Conservation (phyloP, 2,888 invertebrate genomes). For the Parelbella ahira region DNA sequence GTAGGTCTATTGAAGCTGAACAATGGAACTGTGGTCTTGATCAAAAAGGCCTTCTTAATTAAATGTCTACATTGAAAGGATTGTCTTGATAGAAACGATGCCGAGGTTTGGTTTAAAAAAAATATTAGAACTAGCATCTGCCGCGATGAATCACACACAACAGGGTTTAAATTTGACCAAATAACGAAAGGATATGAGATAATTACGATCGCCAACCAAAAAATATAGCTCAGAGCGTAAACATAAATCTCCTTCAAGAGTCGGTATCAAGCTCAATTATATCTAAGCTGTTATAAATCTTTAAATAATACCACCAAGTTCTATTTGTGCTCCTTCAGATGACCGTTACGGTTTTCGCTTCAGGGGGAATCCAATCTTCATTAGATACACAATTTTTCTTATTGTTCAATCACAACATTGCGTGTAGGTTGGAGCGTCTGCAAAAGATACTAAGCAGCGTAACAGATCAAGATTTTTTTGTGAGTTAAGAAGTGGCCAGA, state of each 20-base stretch:
- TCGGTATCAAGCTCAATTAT: slow-evolving; percentile 57
- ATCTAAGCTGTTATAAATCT: slow-evolving; percentile 73
- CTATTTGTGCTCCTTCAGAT: slow-evolving; percentile 72
- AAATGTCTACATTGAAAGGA: no score
- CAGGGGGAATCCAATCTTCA: slow-evolving; percentile 68
- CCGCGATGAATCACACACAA: slow-evolving; percentile 11
- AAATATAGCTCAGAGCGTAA: slow-evolving; percentile 54
- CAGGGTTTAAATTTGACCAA: slow-evolving; percentile 10
- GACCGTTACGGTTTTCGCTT: slow-evolving; percentile 58
- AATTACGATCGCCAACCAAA: slow-evolving; percentile 22
- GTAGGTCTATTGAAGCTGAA: no score
- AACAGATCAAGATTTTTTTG: neutral
- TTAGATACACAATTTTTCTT: slow-evolving; percentile 43
- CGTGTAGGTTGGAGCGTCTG: slow-evolving; percentile 16
- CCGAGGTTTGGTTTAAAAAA: neutral
- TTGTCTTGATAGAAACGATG: no score
- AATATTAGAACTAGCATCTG: neutral
- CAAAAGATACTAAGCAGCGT: neutral
- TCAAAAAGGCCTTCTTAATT: no score
- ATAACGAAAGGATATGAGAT: no score
- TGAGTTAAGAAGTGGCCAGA: neutral
- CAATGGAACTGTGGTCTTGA: no score
- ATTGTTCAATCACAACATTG: slow-evolving; percentile 30
- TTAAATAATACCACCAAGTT: slow-evolving; percentile 62
- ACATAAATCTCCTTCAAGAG: slow-evolving; percentile 72